These are phyloP conservation scores for Patiria pectinifera DNA, from an alignment of 53 echinoderm and acorn worm genomes.

Conservation along the genomic window DNA sequence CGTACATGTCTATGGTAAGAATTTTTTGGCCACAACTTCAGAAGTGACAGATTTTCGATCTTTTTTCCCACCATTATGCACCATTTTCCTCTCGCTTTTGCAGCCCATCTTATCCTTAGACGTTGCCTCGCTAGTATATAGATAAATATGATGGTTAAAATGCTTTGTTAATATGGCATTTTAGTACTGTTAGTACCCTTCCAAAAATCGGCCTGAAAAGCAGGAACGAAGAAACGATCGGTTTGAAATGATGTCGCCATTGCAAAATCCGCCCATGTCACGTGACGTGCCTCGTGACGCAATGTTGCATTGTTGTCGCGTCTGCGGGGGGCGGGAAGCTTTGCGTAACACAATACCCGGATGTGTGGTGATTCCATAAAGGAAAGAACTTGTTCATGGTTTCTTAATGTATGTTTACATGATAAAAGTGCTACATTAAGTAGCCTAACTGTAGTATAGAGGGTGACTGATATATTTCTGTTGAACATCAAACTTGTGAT, in stretches of 20 bases:
- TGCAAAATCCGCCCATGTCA: neutral
- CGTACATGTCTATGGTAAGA: conserved; percentile 93
- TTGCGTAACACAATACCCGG: neutral
- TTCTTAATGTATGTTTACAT: no score
- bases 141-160: neutral
- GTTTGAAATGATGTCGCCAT: neutral
- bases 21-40: neutral
- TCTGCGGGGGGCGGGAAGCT: neutral
- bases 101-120: neutral
- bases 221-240: neutral
- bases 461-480: no score
- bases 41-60: neutral
- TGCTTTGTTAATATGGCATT: neutral
- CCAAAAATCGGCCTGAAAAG: neutral
- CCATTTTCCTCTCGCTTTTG: neutral
- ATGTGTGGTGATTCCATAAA: no score
- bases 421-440: no score
- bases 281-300: conserved; percentile 11
- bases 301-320: neutral
- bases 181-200: neutral
- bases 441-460: no score
- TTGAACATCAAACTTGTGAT: no score
- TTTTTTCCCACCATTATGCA: neutral
- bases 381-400: no score
- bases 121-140: neutral